phyloP scores from a whole-genome alignment of 2,113 vertebrate genomes.

The Xiphophorus hellerii region DNA sequence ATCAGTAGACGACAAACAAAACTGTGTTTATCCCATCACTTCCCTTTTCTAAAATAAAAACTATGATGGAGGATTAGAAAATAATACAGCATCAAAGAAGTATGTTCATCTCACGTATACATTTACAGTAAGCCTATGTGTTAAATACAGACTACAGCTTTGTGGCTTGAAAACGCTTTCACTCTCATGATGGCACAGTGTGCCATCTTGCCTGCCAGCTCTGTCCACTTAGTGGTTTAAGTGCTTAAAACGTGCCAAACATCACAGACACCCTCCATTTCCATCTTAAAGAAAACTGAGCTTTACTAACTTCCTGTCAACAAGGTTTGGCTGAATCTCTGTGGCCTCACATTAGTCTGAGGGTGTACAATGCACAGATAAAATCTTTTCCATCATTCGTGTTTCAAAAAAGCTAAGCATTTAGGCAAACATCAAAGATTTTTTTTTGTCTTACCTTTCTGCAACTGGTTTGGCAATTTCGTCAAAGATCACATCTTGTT shows the following conservation, averaged over 20 bases:
- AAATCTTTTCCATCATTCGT: neutral
- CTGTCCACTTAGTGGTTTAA: constrained; percentile 71
- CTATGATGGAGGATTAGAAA: neutral
- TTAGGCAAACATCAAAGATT: neutral
- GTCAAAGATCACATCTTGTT: constrained; percentile 93
- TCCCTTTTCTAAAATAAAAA: neutral
- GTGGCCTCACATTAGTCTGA: constrained; percentile 48
- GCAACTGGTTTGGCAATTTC: constrained; percentile 92
- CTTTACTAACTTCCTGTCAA: constrained; percentile 58
- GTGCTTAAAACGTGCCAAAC: constrained; percentile 55
- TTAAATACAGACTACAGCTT: constrained; percentile 4
- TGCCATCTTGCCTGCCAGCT: constrained; percentile 61
- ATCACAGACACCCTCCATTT: constrained; percentile 70
- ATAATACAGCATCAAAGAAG: neutral
- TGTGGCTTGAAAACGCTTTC: constrained; percentile 56
- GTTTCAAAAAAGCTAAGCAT: neutral
- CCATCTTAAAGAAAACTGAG: constrained; percentile 60
- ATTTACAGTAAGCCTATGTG: neutral
- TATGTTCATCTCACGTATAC: neutral
- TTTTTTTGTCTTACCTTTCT: constrained; percentile 85
- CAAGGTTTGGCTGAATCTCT: constrained; percentile 41
- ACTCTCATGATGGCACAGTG: constrained; percentile 53
- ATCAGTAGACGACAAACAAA: neutral
- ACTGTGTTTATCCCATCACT: neutral
- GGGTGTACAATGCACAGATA: constrained; percentile 6